Evolutionary conservation across 2,888 invertebrate species (phyloP).

Genomic region (Vanessa cardui): DNA sequence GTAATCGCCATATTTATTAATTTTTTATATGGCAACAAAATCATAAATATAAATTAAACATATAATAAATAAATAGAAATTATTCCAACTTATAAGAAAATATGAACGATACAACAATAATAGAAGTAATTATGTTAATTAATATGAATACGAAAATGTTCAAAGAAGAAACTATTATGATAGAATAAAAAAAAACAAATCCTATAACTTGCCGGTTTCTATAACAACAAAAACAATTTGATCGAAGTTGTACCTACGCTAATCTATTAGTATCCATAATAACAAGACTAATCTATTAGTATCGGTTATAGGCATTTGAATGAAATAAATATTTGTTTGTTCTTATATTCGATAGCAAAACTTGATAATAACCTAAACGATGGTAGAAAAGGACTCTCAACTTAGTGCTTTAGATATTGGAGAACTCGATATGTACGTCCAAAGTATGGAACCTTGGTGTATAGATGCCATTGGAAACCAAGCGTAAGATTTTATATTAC

Average conservation of each 20-base stretch:
- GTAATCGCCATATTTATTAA: constrained; percentile 62
- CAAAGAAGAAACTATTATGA: no score
- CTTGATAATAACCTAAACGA: constrained; percentile 44
- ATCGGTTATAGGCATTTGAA: no score
- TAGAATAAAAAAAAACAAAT: constrained; percentile 30
- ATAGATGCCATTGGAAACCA: constrained; percentile 87
- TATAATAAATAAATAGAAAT: background rate
- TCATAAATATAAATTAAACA: background rate
- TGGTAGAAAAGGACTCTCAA: constrained; percentile 78
- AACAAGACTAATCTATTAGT: no score
- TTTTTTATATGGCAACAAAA: constrained; percentile 58
- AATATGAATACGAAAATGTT: no score
- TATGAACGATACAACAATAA: no score
- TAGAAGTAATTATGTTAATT: no score
- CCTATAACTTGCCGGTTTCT: constrained; percentile 40
- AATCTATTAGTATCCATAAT: no score
- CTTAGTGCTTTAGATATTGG: constrained; percentile 84
- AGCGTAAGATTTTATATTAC: constrained; percentile 51
- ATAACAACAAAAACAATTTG: constrained; percentile 47
- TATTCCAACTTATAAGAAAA: background rate
- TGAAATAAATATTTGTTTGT: no score
- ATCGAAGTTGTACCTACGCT: background rate
- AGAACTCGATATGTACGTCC: constrained; percentile 89
- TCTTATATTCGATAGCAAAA: no score
- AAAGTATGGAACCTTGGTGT: constrained; percentile 86